phyloP scores from a whole-genome alignment of 2,113 vertebrate species.

The Leptobrachium ailaonicum region DNA sequence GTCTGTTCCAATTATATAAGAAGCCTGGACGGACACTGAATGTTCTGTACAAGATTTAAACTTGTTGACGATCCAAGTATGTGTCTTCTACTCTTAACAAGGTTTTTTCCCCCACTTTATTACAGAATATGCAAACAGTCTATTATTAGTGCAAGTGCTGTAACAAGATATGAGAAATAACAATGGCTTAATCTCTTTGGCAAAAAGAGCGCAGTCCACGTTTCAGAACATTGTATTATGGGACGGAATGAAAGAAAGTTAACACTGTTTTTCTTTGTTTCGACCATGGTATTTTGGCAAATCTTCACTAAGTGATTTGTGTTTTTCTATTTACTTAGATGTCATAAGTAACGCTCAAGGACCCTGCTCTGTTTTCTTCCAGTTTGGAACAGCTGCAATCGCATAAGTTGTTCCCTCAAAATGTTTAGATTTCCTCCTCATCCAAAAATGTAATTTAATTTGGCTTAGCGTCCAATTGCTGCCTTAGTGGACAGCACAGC shows the following conservation, averaged over 20 bases:
- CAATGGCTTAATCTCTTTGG: conserved; percentile 21
- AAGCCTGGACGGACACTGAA: conserved; percentile 14
- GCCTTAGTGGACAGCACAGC: conserved; percentile 53
- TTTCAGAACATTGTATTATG: background rate
- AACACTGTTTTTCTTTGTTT: conserved; percentile 48
- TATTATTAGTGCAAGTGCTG: conserved; percentile 37
- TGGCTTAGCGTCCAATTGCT: conserved; percentile 52
- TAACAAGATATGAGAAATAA: conserved; percentile 42
- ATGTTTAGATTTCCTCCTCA: conserved; percentile 50
- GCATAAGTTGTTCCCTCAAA: conserved; percentile 57
- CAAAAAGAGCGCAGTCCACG: conserved; percentile 1
- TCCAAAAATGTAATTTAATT: conserved; percentile 55
- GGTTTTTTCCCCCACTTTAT: conserved; percentile 12
- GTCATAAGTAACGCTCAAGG: conserved; percentile 38
- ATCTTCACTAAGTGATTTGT: conserved; percentile 50
- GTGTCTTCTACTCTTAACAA: conserved; percentile 52
- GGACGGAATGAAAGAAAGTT: conserved; percentile 25
- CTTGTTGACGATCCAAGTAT: conserved; percentile 53
- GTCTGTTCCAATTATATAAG: conserved; percentile 47
- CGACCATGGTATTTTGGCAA: conserved; percentile 45
- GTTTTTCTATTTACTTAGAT: conserved; percentile 52
- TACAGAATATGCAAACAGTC: conserved; percentile 43
- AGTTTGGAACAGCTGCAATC: conserved; percentile 59
- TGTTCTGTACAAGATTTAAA: conserved; percentile 28
- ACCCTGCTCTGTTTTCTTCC: conserved; percentile 41